These are phyloP conservation scores for Philantomba maxwellii DNA, from an alignment of 2,113 vertebrate species.

Conservation along the genomic window DNA sequence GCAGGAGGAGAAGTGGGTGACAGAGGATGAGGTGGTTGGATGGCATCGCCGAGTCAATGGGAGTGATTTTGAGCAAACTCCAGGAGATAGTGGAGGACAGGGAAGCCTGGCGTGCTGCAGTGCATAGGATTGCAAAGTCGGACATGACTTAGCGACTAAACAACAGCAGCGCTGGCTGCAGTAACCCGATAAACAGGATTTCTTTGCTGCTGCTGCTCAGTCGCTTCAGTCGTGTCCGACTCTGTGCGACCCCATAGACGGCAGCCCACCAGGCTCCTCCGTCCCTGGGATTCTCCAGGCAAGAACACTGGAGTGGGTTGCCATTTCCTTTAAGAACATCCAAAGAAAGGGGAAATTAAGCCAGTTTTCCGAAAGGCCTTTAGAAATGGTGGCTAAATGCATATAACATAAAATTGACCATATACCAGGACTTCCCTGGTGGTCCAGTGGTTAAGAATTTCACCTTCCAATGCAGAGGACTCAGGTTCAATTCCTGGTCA, in stretches of 20 bases:
- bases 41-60: background rate
- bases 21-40: background rate
- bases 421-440: background rate
- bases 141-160: background rate
- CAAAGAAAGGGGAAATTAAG: background rate
- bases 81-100: background rate
- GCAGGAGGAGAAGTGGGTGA: background rate
- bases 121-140: fast-evolving
- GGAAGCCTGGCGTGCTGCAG: background rate
- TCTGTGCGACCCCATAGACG: too few relatives aligned
- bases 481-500: background rate
- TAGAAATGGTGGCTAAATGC: background rate
- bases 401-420: too few relatives aligned
- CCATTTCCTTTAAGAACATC: background rate
- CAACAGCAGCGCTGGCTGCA: fast-evolving
- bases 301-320: too few relatives aligned
- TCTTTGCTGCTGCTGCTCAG: background rate
- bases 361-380: background rate
- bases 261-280: too few relatives aligned
- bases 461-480: background rate
- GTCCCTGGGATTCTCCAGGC: too few relatives aligned
- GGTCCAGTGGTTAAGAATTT: background rate
- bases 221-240: too few relatives aligned
- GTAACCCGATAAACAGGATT: fast-evolving
- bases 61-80: background rate